These are phyloP conservation scores for Agrochola lota DNA, from an alignment of 2,888 invertebrate species.

Conservation along the genomic window DNA sequence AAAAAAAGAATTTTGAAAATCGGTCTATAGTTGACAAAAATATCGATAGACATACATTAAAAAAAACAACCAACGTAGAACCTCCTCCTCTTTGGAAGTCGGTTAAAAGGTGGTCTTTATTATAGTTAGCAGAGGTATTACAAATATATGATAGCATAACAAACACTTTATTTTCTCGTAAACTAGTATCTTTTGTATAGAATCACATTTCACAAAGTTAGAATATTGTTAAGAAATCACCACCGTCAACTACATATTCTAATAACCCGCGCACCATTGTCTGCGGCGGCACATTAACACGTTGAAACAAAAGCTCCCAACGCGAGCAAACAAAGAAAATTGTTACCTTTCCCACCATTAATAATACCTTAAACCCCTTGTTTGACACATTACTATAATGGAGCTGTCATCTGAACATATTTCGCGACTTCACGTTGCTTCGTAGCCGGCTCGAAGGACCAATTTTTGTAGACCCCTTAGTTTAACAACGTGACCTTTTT, in stretches of 20 bases:
- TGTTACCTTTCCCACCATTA: constrained; percentile 69
- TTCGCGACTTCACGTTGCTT: constrained; percentile 73
- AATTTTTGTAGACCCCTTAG: constrained; percentile 65
- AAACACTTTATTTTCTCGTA: not conserved
- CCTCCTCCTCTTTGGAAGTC: too few species aligned
- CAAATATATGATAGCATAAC: not conserved
- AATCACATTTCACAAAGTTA: not conserved
- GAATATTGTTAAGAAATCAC: not conserved
- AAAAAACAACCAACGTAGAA: too few species aligned
- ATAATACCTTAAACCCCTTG: constrained; percentile 71
- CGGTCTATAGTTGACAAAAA: too few species aligned
- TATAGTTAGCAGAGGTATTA: not conserved
- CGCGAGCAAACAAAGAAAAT: constrained; percentile 64
- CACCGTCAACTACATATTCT: constrained; percentile 23
- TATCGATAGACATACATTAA: too few species aligned
- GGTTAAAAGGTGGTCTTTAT: not conserved
- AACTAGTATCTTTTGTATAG: not conserved
- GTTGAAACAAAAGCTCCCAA: constrained; percentile 51
- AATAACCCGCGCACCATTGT: constrained; percentile 27
- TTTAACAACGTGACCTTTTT: constrained; percentile 40
- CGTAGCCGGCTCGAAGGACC: constrained; percentile 62
- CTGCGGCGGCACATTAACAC: constrained; percentile 35
- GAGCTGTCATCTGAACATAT: constrained; percentile 82
- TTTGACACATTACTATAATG: constrained; percentile 80
- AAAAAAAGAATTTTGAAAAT: too few species aligned